These are phyloP conservation scores for Ptiloglossa arizonensis DNA, from an alignment of 1,140 invertebrate genomes.

Conservation along the genomic window DNA sequence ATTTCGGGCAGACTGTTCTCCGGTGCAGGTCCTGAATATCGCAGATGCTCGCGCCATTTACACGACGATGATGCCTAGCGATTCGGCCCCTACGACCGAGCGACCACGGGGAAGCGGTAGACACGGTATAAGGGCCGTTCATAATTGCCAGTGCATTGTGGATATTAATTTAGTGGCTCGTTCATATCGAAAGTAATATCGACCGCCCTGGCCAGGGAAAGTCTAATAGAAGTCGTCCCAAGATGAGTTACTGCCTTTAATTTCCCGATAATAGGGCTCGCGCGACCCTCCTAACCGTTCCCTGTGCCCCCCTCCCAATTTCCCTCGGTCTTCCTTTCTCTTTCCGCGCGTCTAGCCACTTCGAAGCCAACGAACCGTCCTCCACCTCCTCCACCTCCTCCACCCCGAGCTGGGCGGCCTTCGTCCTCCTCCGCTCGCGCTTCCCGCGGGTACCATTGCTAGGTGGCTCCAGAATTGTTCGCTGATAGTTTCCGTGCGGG, in stretches of 20 bases:
- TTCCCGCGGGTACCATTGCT: conserved; percentile 58
- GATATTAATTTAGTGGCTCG: conserved; percentile 81
- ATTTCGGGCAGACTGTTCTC: background rate
- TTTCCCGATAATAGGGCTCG: conserved; percentile 78
- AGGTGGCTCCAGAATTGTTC: conserved; percentile 68
- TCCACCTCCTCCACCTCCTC: conserved; percentile 27
- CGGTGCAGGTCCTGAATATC: conserved; percentile 45
- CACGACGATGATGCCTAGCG: conserved; percentile 1
- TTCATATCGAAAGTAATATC: conserved; percentile 81
- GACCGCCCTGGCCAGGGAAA: conserved; percentile 76
- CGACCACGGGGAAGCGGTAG: conserved; percentile 35
- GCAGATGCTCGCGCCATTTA: conserved; percentile 56
- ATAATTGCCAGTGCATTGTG: conserved; percentile 80
- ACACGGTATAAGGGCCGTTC: conserved; percentile 68
- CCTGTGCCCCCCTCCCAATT: conserved; percentile 48
- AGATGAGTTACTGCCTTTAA: conserved; percentile 80
- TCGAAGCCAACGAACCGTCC: conserved; percentile 35
- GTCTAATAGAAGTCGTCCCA: conserved; percentile 78
- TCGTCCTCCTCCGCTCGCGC: conserved; percentile 43
- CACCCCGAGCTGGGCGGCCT: conserved; percentile 14
- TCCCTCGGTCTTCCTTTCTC: conserved; percentile 36
- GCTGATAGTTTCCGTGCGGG: conserved; percentile 69
- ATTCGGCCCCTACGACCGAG: background rate
- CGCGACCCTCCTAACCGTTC: conserved; percentile 61
- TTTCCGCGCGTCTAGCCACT: conserved; percentile 43